These are phyloP conservation scores for Astur gentilis DNA, from an alignment of 2,113 vertebrate species.

Conservation along the genomic window DNA sequence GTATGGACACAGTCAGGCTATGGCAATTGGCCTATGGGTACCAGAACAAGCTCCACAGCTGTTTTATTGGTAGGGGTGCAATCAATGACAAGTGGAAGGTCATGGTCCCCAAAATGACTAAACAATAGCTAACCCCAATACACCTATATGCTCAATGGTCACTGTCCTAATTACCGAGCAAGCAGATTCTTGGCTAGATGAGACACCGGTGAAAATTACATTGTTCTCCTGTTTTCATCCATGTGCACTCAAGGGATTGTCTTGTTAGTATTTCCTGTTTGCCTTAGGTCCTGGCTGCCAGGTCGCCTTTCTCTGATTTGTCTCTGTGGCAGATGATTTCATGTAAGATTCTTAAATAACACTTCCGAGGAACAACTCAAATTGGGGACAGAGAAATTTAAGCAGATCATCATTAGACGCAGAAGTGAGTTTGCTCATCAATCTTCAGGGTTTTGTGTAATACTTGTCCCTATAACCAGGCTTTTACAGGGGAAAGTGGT, in stretches of 20 bases:
- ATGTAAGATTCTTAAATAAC: not conserved
- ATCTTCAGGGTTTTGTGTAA: not conserved
- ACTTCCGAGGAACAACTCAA: not conserved
- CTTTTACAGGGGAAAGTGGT: not conserved
- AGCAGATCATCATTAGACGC: not conserved
- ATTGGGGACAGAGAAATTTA: not conserved
- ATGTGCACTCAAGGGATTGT: not conserved
- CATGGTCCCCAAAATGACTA: not conserved
- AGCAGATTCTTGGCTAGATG: not conserved
- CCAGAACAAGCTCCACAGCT: not conserved
- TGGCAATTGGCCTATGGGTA: not conserved
- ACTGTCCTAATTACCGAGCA: not conserved
- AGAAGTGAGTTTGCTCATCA: not conserved
- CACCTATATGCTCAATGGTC: fast-evolving
- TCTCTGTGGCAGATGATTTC: not conserved
- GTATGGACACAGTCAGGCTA: not conserved
- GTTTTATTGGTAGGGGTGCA: not conserved
- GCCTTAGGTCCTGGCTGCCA: not conserved
- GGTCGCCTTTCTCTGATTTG: not conserved
- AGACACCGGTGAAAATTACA: not conserved
- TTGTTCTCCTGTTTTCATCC: not conserved
- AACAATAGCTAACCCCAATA: not conserved
- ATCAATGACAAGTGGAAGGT: not conserved
- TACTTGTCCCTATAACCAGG: not conserved
- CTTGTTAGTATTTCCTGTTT: not conserved